These are phyloP conservation scores for Hyla sarda DNA, from an alignment of 2,113 vertebrate species.

Conservation along the genomic window DNA sequence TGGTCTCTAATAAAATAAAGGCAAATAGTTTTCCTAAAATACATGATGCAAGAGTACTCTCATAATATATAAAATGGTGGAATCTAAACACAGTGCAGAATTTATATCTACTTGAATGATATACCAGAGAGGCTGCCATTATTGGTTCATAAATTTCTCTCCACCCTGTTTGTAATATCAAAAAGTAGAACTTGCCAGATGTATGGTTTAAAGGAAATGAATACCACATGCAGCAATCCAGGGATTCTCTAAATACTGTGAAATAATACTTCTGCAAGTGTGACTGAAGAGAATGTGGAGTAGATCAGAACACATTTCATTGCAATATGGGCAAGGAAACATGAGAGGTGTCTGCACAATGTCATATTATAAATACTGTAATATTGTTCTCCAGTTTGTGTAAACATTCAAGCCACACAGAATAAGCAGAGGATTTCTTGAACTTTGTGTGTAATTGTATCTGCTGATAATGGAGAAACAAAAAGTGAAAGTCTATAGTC, in stretches of 20 bases:
- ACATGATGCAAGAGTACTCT: neutral
- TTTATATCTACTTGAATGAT: neutral
- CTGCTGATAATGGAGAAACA: neutral
- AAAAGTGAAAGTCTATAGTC: neutral
- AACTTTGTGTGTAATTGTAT: neutral
- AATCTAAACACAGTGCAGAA: neutral
- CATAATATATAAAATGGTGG: neutral
- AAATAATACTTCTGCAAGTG: slow-evolving; percentile 35
- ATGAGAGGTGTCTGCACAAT: neutral
- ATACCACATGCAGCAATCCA: slow-evolving; percentile 18
- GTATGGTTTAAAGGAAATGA: neutral
- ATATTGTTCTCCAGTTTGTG: neutral
- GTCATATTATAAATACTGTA: neutral
- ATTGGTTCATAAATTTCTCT: slow-evolving; percentile 12
- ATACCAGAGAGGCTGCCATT: neutral
- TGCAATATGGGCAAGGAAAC: neutral
- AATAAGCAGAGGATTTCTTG: neutral
- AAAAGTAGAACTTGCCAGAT: slow-evolving; percentile 21
- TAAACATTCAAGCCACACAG: neutral
- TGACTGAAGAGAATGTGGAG: neutral
- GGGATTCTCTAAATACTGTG: slow-evolving; percentile 34
- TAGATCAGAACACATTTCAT: slow-evolving; percentile 14
- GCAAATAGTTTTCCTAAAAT: neutral
- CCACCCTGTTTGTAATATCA: neutral
- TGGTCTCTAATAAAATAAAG: neutral